Evolutionary conservation across 2,888 invertebrate genomes (phyloP), one percentile per base, ranked within the genome.

Genomic region (Sabatieria punctata): DNA sequence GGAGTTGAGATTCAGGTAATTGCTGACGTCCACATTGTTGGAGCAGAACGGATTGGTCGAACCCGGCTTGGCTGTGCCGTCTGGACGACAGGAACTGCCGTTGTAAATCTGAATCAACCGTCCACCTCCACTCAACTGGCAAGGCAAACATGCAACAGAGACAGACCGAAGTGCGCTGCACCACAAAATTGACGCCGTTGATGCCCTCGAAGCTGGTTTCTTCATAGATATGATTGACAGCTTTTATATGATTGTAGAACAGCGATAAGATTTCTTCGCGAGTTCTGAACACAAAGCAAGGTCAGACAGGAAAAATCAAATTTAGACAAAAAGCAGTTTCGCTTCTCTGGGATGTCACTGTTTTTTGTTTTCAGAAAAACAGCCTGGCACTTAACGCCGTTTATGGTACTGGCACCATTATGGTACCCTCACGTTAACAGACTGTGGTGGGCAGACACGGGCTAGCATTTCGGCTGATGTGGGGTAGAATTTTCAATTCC

Each of bases 21-120:
- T 97, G 59, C 89, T 91, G 52, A 97, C 97, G 68, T 99, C 97
- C 62, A 97, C 91, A 69, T 95, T 93, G 64, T 85, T 84, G 69
- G 83, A 76, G 67, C 93, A 95, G 69, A 89, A 95, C 54, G 60
- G 61, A 54, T 65, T 68, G 27, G 18, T 35, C 24, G 11, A 18
- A 25, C 1, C 15, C 15, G 4, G 11, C 11, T 38, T 8, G 8
- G n/a, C 22, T 43, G 38, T 40, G n/a, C 21, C 41, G 36, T 11
- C 33, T n/a, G 13, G 41, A n/a, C 26, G 35, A 48, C 46, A 46
- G 46, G 30, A 45, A 15, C 13, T 11, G 19, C 18, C 18, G 43
- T 43, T 26, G 13, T 33, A 46, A n/a, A 41, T 46, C 44, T 44
- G 25, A 6, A 30, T 11, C 38, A 38, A 15, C 8, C 21, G n/a